Evolutionary conservation across 1,140 invertebrate genomes (phyloP), one percentile per base, ranked within the genome.

Genomic region (Spodoptera litura): DNA sequence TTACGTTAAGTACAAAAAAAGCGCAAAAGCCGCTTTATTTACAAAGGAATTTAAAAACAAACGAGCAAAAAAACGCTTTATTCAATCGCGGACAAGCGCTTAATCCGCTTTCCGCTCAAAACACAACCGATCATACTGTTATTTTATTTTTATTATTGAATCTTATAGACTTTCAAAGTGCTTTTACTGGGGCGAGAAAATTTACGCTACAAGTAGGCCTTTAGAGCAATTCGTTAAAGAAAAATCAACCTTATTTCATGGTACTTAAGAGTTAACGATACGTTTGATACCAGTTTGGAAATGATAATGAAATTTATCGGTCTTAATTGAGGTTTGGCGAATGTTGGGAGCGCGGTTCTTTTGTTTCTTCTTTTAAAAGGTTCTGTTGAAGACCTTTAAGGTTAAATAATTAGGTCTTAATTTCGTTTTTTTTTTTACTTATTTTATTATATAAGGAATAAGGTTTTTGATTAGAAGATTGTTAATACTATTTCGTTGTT

Each of bases 171-270:
- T 59, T 59, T 31, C 58, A 62, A 62, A 38, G 59, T 62, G 27
- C 59, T 62, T n/a, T 38, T 62, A 38, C 59, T n/a, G n/a, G 31
- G 31, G 13, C 15, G 55, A 56, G 55, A 61, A 11, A 61, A 27
- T 61, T 61, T 35, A 38, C 12, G 12, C 27, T 4, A n/a, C 4
- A 62, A 62, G n/a, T 38, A 3, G 3, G 31, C 20, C 25, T 58
- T 2, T 58, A 27, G 1, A 58, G 15, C 55, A n/a, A 8, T 4
- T 9, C 38, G 31, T n/a, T n/a, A 62, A 15, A 62, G 59, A n/a
- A 62, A 62, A 62, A 15, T 62, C 31, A n/a, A 38, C 59, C 59
- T 62, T 62, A 62, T 38, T 62, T 38, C 59, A 61, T 13, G 27
- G 20, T 6, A 0, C 5, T 61, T 62, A 62, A 38, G 59, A 38